Evolutionary conservation across 2,113 vertebrate genomes (phyloP).

Genomic region (Megaceryle maxima): DNA sequence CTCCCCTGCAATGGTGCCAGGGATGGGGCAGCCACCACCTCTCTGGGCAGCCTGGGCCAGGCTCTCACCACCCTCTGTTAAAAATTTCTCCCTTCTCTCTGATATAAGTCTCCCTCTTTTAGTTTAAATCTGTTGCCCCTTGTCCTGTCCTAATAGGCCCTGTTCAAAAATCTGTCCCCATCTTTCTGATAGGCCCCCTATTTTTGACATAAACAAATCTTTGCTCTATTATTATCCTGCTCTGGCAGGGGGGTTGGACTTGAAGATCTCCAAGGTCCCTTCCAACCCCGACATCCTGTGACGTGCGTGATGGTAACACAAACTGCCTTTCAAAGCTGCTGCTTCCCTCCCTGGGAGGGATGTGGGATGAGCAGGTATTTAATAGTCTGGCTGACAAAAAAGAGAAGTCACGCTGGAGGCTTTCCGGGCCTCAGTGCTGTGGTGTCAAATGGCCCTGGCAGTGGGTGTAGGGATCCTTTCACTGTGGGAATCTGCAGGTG

Average conservation of each 20-base stretch:
- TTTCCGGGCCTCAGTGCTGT: not conserved
- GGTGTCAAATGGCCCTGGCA: not conserved
- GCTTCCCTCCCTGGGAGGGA: not conserved
- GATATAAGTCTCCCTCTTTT: not conserved
- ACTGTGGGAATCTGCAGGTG: not conserved
- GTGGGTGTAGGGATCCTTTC: not conserved
- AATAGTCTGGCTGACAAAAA: not conserved
- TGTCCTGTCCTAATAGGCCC: not conserved
- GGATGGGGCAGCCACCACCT: not conserved
- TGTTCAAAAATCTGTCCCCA: not conserved
- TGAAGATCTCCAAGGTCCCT: too few species aligned
- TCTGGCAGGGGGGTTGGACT: too few species aligned
- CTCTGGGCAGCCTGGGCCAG: not conserved
- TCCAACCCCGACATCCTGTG: too few species aligned
- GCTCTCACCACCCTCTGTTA: not conserved
- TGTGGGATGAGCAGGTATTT: not conserved
- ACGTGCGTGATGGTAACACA: not conserved
- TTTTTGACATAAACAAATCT: not conserved
- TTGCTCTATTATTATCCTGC: too few species aligned
- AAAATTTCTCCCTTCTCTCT: not conserved
- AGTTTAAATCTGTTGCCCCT: not conserved
- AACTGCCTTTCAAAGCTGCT: not conserved
- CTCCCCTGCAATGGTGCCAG: not conserved
- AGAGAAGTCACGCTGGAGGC: not conserved
- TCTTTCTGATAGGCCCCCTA: not conserved